Base-by-base conservation (phyloP, 2,888 invertebrate genomes). In the Argyresthia albistria region DNA sequence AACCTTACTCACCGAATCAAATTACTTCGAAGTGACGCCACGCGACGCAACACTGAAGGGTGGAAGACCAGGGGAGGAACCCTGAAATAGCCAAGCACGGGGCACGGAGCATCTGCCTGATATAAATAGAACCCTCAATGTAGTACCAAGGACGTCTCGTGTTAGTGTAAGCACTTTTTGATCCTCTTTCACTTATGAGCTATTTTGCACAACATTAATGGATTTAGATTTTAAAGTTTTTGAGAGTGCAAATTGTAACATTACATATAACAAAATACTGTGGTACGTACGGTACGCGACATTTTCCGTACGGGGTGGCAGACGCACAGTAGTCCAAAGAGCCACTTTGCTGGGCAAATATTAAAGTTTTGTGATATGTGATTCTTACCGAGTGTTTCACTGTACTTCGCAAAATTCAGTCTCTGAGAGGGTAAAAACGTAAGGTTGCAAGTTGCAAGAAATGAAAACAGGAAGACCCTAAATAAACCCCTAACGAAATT, bases 101-200 rank as follows among this genome's bases (percentile, higher is more conserved):
- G 78, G 71, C 78, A 67, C 59, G 59, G 25, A 67, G 73, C 84
- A 82, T 83, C 84, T 82, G 83, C 75, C 60, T 59, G 63, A 59
- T 80, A 81, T 72, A 77, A 76, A 83, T 87, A 86, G 81, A 70
- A 61, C 79, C 83, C 80, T 75, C 80, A 76, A 77, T 76, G 84
- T 87, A 86, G 86, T 86, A 86, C 76, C 86, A 87, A 87, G 86
- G 86, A 77, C 86, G 80, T 63, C 60, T 57, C 58, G n/a, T 15
- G 12, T 45, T 3, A 9, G 43, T 43, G 2, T 45, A 39, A n/a
- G 39, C 39, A 39, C 1, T 39, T 39, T 39, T 39, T 45, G n/a
- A 3, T 45, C 12, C 14, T 45, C 14, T 45, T 25, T 25, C 6
- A 25, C 15, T 45, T 45, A 8, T 45, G 45, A 45, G n/a, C 3